Conservation (phyloP, 2,797 vertebrate genomes). For the Peromyscus aztecus region DNA sequence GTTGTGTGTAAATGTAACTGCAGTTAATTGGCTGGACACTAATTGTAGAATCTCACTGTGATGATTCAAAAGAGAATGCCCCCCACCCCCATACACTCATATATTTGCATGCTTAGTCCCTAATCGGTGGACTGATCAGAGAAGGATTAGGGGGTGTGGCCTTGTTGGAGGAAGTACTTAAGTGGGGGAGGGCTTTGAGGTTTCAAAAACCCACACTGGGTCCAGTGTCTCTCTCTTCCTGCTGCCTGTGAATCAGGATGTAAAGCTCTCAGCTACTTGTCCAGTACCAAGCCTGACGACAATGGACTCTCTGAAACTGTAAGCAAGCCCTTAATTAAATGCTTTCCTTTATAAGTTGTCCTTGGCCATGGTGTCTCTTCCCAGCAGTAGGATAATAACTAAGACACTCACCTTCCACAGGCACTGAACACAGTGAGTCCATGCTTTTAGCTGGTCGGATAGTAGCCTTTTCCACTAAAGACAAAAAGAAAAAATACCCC, state of each 20-base stretch:
- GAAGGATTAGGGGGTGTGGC: not conserved
- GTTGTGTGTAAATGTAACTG: rapidly evolving
- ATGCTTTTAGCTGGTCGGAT: slow-evolving; percentile 98
- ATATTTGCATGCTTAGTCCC: not conserved
- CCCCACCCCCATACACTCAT: not conserved
- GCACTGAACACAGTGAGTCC: slow-evolving; percentile 97
- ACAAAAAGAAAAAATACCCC: slow-evolving; percentile 73
- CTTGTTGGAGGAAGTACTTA: not conserved
- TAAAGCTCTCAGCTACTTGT: not conserved
- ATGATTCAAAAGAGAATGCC: not conserved
- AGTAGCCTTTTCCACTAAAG: slow-evolving; percentile 93
- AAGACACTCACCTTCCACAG: slow-evolving; percentile 92
- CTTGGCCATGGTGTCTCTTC: not conserved
- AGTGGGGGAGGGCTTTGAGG: not conserved
- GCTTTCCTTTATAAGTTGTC: not conserved
- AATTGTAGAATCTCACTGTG: slow-evolving; percentile 63
- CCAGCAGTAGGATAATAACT: not conserved
- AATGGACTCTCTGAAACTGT: not conserved
- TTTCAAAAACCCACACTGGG: not conserved
- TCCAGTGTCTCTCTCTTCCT: not conserved
- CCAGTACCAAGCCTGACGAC: not conserved
- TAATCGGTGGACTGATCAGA: not conserved
- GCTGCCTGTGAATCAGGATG: not conserved
- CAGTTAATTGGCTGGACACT: not conserved
- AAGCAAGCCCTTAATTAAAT: not conserved